Evolutionary conservation across 2,797 vertebrate genomes (phyloP).

Genomic region (Clarias platycephalus): DNA sequence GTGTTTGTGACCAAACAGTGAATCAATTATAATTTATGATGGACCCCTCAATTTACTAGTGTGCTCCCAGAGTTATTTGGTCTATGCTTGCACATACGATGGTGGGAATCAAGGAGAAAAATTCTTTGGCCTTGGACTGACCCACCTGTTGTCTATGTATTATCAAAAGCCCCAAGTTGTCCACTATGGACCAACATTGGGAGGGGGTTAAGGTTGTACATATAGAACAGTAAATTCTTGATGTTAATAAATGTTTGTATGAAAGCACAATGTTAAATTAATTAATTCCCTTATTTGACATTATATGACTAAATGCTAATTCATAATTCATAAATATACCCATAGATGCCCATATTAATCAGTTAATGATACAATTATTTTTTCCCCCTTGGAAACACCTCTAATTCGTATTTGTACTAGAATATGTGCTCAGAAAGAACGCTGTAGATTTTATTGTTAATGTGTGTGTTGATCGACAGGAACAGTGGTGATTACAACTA

Average conservation of each 20-base stretch:
- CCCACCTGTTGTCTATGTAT: conserved; percentile 6
- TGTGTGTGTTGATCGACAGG: background rate
- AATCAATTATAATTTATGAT: conserved; percentile 69
- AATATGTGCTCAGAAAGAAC: background rate
- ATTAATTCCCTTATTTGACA: background rate
- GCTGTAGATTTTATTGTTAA: background rate
- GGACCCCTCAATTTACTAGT: conserved; percentile 57
- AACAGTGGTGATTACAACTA: background rate
- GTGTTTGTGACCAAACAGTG: conserved; percentile 68
- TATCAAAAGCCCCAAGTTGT: background rate
- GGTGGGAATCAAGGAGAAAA: conserved; percentile 63
- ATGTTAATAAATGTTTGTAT: background rate
- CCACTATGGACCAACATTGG: background rate
- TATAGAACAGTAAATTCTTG: background rate
- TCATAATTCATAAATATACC: background rate
- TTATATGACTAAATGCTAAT: background rate
- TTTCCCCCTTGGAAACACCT: too few relatives aligned
- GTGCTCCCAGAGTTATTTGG: conserved; percentile 61
- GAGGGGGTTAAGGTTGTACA: background rate
- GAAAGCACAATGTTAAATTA: background rate
- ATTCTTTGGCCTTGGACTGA: conserved; percentile 42
- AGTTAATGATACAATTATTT: background rate
- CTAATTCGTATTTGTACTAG: background rate
- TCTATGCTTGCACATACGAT: conserved; percentile 44
- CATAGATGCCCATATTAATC: background rate